Conservation (phyloP, 2,797 vertebrate genomes). For the Brachyalestes nurse region DNA sequence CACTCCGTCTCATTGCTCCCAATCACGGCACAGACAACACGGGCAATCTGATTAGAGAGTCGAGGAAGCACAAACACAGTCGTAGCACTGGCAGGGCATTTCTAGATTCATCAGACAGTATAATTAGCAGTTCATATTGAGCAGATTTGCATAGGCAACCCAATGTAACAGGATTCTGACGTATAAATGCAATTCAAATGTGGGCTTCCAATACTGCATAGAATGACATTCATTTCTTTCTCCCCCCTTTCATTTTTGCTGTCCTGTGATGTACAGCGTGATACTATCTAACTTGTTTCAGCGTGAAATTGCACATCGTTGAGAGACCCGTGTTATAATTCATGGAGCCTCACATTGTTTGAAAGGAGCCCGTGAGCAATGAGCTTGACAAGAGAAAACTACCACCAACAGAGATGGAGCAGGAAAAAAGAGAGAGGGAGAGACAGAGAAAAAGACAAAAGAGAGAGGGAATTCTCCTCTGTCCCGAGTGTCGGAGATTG, state of each 20-base stretch:
- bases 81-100: background rate
- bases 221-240: background rate
- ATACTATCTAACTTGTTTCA: slow-evolving; percentile 73
- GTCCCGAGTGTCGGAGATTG: slow-evolving; percentile 34
- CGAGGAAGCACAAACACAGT: slow-evolving; percentile 28
- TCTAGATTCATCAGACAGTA: slow-evolving; percentile 27
- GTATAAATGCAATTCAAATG: background rate
- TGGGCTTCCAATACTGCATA: background rate
- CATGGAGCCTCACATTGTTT: slow-evolving; percentile 25
- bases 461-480: background rate
- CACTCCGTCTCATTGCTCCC: slow-evolving; percentile 3
- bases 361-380: slow-evolving; percentile 16
- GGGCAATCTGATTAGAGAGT: slow-evolving; percentile 38
- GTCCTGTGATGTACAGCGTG: slow-evolving; percentile 59
- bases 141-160: slow-evolving; percentile 32
- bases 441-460: slow-evolving; percentile 51
- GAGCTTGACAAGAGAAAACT: slow-evolving; percentile 27
- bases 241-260: background rate
- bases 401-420: background rate
- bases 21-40: slow-evolving; percentile 15
- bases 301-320: slow-evolving; percentile 74
- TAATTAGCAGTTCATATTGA: slow-evolving; percentile 35
- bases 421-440: slow-evolving; percentile 34
- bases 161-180: background rate
- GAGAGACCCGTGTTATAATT: slow-evolving; percentile 61